Evolutionary conservation across 2,113 vertebrate genomes (phyloP).

Genomic region (Lutjanus erythropterus): DNA sequence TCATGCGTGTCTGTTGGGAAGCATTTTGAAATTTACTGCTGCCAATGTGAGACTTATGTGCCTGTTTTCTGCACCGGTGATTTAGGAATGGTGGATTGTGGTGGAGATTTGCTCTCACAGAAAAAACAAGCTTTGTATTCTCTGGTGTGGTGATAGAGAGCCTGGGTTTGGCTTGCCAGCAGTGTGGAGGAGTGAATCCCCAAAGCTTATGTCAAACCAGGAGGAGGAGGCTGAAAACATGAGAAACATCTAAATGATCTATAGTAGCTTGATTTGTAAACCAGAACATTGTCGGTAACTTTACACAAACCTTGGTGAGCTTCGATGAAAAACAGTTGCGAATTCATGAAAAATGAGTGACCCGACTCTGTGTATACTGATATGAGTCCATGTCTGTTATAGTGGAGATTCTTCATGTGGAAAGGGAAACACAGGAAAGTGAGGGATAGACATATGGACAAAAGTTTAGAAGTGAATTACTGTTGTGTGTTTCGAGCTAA

Average conservation of each 20-base stretch:
- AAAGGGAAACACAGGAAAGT: slow-evolving; percentile 27
- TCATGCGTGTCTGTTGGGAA: slow-evolving; percentile 46
- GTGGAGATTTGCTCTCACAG: slow-evolving; percentile 57
- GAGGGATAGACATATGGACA: slow-evolving; percentile 52
- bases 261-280: slow-evolving; percentile 46
- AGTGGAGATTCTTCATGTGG: slow-evolving; percentile 26
- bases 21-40: slow-evolving; percentile 53
- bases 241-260: slow-evolving; percentile 48
- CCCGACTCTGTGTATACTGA: slow-evolving; percentile 3
- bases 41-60: slow-evolving; percentile 51
- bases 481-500: slow-evolving; percentile 46
- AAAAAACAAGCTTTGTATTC: slow-evolving; percentile 65
- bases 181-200: slow-evolving; percentile 56
- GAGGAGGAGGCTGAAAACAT: slow-evolving; percentile 59
- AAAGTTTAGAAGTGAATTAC: slow-evolving; percentile 54
- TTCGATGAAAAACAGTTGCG: slow-evolving; percentile 4
- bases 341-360: slow-evolving; percentile 13
- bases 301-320: slow-evolving; percentile 28
- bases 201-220: slow-evolving; percentile 68
- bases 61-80: slow-evolving; percentile 57
- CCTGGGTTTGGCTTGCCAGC: slow-evolving; percentile 47
- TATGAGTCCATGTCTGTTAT: slow-evolving; percentile 15
- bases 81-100: slow-evolving; percentile 62
- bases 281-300: slow-evolving; percentile 38
- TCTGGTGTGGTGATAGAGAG: slow-evolving; percentile 38